These are phyloP conservation scores for Elgaria multicarinata DNA, from an alignment of 2,113 vertebrate species.

Conservation along the genomic window DNA sequence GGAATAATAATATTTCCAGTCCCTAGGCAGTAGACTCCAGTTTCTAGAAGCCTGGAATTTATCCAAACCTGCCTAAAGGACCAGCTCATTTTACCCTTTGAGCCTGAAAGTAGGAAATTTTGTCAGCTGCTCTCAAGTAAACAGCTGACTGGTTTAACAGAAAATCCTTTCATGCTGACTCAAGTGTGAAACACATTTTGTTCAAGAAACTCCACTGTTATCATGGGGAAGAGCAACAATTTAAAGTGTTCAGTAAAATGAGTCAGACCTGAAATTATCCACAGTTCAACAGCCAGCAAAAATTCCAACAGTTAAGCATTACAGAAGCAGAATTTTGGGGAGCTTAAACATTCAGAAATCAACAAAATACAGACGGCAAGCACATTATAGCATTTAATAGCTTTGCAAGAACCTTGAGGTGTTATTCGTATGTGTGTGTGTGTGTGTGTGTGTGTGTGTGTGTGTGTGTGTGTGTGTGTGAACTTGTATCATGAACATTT, in stretches of 20 bases:
- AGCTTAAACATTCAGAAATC: neutral
- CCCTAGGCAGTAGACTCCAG: neutral
- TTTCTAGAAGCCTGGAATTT: slow-evolving; percentile 22
- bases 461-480: neutral
- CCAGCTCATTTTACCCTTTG: slow-evolving; percentile 77
- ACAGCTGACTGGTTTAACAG: slow-evolving; percentile 72
- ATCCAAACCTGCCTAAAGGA: slow-evolving; percentile 44
- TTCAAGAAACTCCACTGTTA: slow-evolving; percentile 12
- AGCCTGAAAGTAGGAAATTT: slow-evolving; percentile 70
- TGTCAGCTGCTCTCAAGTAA: slow-evolving; percentile 81
- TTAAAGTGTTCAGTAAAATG: slow-evolving; percentile 22
- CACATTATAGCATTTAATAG: neutral
- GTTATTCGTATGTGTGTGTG: neutral
- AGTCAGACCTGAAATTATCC: slow-evolving; percentile 26
- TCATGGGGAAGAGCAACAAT: slow-evolving; percentile 8
- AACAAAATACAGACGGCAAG: neutral
- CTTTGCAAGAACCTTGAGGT: neutral
- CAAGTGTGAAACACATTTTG: slow-evolving; percentile 31
- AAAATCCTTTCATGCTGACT: slow-evolving; percentile 65
- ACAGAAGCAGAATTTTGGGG: neutral
- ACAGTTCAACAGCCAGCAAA: slow-evolving; percentile 1
- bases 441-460: neutral
- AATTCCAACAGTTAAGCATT: slow-evolving; percentile 1
- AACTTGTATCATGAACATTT: neutral
- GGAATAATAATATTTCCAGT: neutral